phyloP scores from a whole-genome alignment of 2,888 invertebrate species.

The Teleiodes luculella region DNA sequence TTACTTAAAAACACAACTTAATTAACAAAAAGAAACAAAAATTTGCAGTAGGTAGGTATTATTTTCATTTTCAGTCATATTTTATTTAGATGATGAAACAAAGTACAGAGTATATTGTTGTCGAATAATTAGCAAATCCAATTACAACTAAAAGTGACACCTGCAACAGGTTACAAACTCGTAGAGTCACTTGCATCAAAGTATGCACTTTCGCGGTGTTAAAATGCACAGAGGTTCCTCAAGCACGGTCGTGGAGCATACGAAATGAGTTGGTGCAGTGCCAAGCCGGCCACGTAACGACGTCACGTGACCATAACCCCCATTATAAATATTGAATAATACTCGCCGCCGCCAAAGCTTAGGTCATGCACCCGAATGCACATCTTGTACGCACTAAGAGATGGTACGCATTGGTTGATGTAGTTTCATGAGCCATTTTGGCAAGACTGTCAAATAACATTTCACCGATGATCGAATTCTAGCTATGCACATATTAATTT shows the following conservation, averaged over 20 bases:
- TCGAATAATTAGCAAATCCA: too few species aligned
- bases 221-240: conserved; percentile 50
- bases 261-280: conserved; percentile 55
- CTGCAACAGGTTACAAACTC: background rate
- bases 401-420: background rate
- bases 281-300: conserved; percentile 53
- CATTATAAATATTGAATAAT: conserved; percentile 65
- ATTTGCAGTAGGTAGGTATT: too few species aligned
- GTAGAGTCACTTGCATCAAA: conserved; percentile 5
- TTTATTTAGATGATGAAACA: too few species aligned
- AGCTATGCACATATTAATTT: too few species aligned
- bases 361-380: conserved; percentile 62
- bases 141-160: background rate
- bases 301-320: conserved; percentile 44
- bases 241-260: conserved; percentile 56
- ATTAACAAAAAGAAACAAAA: too few species aligned
- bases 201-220: conserved; percentile 29
- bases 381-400: too few species aligned
- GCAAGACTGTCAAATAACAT: too few species aligned
- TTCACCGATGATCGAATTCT: too few species aligned
- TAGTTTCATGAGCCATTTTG: too few species aligned
- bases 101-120: too few species aligned
- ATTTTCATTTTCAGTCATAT: too few species aligned
- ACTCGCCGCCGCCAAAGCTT: conserved; percentile 41
- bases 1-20: too few species aligned